Evolutionary conservation across 2,888 invertebrate genomes (phyloP), one percentile per base, ranked within the genome.

Genomic region (Stenotaenia linearis): DNA sequence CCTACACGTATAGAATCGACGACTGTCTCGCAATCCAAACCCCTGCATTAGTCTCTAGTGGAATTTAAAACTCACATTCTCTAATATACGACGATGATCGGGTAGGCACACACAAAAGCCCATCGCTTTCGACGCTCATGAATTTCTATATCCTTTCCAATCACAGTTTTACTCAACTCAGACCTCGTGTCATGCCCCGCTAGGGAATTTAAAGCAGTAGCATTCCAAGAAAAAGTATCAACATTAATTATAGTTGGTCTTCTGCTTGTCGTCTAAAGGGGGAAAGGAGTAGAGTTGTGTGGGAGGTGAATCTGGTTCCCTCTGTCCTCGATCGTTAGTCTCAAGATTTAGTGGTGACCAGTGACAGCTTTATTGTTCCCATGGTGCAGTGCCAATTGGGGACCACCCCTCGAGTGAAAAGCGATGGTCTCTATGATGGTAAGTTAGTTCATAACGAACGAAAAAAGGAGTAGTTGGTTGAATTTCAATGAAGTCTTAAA

Each of bases 161-260:
- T 69, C 69, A 69, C 69, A 69, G 69, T 69, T 69, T 69, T 69
- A 69, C 69, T 69, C 69, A 28, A 69, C 69, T 69, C 69, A 28
- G 69, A 69, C 69, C 69, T 69, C 25, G 69, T 69, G 69, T 69
- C 69, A 69, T 69, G 69, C 69, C 28, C 69, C 69, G 28, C 69
- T 69, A 28, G 69, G 69, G 69, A 69, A 69, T 69, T 69, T 69
- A n/a, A 69, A 69, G 25, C 69, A 69, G 69, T 69, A 69, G 69
- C 28, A 69, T 69, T 69, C 69, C 69, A 28, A 69, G 69, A 28
- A 69, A 69, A 69, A 69, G 69, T 69, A 69, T 69, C 69, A 69
- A 69, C 69, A 69, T 69, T 69, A 69, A 69, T 69, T 69, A 69
- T 69, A 69, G 69, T 69, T 69, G 69, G 28, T 69, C 69, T 69